Conservation (phyloP, 2,888 invertebrate species). For the Drosophila parthenogenetica region DNA sequence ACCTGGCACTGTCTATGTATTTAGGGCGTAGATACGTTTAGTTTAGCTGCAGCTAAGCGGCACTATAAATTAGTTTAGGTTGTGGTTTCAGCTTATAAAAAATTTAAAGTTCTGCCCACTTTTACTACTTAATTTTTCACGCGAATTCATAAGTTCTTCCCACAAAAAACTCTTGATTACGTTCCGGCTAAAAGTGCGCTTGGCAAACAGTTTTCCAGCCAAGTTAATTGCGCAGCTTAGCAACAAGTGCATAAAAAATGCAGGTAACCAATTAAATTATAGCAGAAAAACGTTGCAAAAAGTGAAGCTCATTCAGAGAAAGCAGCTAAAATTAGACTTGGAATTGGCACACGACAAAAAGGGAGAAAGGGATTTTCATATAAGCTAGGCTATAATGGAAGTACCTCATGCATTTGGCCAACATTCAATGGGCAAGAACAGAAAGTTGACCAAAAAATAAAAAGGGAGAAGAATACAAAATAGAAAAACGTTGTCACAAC, state of each 20-base stretch:
- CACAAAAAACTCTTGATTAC: constrained; percentile 7
- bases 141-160: neutral
- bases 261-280: constrained; percentile 14
- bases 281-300: constrained; percentile 10
- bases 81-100: no score
- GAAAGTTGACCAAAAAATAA: constrained; percentile 1
- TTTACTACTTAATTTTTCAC: no score
- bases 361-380: neutral
- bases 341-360: constrained; percentile 6
- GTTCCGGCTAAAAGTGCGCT: constrained; percentile 20
- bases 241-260: constrained; percentile 41
- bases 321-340: constrained; percentile 41
- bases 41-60: no score
- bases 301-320: constrained; percentile 22
- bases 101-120: no score
- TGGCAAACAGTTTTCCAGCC: constrained; percentile 39
- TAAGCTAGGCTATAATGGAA: neutral
- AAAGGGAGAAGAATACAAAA: neutral
- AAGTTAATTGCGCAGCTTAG: constrained; percentile 41
- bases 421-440: neutral
- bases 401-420: neutral
- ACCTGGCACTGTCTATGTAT: neutral
- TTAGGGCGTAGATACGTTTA: neutral
- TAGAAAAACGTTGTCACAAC: constrained; percentile 40
- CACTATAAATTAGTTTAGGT: no score